These are phyloP conservation scores for Picus viridis DNA, from an alignment of 2,797 vertebrate genomes.

Conservation along the genomic window DNA sequence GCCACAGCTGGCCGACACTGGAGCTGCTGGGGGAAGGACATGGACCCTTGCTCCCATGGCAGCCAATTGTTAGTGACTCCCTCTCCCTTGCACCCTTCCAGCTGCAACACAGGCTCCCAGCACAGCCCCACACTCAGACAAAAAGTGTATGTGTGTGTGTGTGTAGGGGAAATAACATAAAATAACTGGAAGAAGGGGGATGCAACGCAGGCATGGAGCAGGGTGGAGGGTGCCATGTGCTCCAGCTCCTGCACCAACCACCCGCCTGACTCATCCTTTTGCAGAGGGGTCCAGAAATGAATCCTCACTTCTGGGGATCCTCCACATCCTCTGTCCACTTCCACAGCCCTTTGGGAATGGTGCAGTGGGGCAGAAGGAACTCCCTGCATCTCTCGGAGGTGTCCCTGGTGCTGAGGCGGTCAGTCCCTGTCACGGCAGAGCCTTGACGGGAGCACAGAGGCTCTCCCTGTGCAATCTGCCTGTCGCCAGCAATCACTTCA, in stretches of 20 bases:
- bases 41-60: rapidly evolving
- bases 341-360: background rate
- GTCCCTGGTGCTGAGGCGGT: background rate
- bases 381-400: background rate
- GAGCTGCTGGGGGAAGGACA: background rate
- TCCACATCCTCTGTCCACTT: background rate
- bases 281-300: background rate
- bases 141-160: background rate
- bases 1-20: background rate
- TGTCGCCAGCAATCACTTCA: background rate
- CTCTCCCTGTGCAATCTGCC: slow-evolving; percentile 15
- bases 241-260: background rate
- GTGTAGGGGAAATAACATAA: background rate
- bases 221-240: background rate
- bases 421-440: background rate
- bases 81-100: background rate
- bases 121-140: background rate
- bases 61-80: rapidly evolving
- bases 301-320: background rate
- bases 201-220: background rate
- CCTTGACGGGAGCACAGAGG: background rate
- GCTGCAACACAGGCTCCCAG: background rate
- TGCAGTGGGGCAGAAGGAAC: rapidly evolving
- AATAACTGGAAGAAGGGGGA: background rate
- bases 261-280: rapidly evolving